A percentile compares a stretch with the other conserved stretches of the same genome.
phyloP scores from a whole-genome alignment of 2,113 vertebrate genomes.

The Lycocorax pyrrhopterus region DNA sequence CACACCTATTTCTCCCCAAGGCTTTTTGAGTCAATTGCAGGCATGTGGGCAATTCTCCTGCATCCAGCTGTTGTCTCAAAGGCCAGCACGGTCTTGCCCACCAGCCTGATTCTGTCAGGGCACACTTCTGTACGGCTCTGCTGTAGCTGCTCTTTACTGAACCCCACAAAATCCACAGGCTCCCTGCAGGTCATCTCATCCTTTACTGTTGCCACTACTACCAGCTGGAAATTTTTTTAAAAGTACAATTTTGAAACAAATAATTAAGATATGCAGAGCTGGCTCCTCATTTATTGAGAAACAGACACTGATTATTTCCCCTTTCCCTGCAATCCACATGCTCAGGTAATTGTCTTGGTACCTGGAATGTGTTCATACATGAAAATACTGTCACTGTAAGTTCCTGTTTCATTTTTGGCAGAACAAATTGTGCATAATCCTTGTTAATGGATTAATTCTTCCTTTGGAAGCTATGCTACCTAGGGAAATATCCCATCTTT shows the following conservation, averaged over 20 bases:
- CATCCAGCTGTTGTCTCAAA: not conserved
- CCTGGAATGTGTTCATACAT: not conserved
- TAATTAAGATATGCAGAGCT: not conserved
- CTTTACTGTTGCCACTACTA: not conserved
- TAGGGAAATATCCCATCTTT: not conserved
- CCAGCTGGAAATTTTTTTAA: not conserved
- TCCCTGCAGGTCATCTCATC: not conserved
- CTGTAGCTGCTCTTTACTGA: not conserved
- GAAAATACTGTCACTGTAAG: not conserved
- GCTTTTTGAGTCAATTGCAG: not conserved
- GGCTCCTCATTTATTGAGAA: not conserved
- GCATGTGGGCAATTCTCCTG: not conserved
- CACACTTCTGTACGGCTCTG: not conserved
- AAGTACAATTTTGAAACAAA: not conserved
- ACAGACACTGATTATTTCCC: rapidly evolving
- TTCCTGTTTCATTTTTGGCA: not conserved
- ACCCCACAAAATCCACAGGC: not conserved
- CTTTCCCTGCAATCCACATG: not conserved
- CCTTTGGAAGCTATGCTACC: not conserved
- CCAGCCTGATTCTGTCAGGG: not conserved
- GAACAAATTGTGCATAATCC: not conserved
- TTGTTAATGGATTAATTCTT: not conserved
- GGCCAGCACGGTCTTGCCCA: not conserved
- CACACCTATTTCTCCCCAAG: not conserved
- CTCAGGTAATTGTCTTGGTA: not conserved